Percentiles rank a stretch among this genome's conserved stretches.
Evolutionary conservation across 92 coral and sea anemone species (phyloP).

Genomic region (Zoanthus gigantus): DNA sequence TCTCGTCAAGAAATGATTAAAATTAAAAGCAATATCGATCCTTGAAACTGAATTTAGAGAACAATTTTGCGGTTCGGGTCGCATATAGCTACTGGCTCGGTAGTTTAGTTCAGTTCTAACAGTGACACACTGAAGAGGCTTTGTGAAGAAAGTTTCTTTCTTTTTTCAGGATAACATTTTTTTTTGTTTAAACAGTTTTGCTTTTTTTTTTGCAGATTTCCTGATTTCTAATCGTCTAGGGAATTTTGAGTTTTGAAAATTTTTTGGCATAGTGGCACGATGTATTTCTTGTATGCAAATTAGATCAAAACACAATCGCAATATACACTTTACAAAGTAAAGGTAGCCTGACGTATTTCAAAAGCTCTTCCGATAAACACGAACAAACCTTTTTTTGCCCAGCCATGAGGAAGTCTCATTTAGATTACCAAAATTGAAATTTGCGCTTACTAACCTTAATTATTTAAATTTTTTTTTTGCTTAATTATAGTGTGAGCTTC

Average conservation of each 20-base stretch:
- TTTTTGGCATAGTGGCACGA: not conserved
- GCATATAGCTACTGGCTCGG: too few relatives aligned
- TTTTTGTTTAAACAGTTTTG: too few relatives aligned
- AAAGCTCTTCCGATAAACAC: constrained; percentile 6
- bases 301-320: constrained; percentile 1
- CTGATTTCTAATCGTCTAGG: not conserved
- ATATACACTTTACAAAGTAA: not conserved
- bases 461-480: not conserved
- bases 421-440: not conserved
- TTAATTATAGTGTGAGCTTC: not conserved
- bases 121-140: too few relatives aligned
- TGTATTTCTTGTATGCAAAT: not conserved
- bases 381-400: too few relatives aligned
- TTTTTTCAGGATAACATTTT: not conserved
- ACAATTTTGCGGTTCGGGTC: too few relatives aligned
- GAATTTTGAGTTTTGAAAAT: not conserved
- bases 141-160: too few relatives aligned
- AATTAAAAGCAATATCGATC: too few relatives aligned
- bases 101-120: too few relatives aligned
- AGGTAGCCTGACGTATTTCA: not conserved
- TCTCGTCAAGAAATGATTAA: too few relatives aligned
- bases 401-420: not conserved
- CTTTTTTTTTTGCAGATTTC: too few relatives aligned
- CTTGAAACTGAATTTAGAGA: too few relatives aligned
- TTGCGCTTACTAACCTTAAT: not conserved